Evolutionary conservation across 2,797 vertebrate species (phyloP).

Genomic region (Parambassis ranga): DNA sequence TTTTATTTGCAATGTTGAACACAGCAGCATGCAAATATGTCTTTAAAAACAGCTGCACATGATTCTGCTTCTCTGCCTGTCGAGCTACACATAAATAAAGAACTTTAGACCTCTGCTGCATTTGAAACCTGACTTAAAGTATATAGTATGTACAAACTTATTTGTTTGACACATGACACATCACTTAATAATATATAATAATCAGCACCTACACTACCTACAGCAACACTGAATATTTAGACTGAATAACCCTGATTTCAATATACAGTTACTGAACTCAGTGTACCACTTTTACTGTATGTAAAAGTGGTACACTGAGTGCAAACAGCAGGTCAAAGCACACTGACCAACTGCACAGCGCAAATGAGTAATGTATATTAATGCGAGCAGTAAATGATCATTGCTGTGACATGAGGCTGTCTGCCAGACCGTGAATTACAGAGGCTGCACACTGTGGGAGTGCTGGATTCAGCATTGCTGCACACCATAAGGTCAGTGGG

Average conservation of each 20-base stretch:
- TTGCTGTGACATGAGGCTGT: constrained; percentile 20
- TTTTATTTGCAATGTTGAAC: too few species aligned
- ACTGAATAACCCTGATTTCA: not conserved
- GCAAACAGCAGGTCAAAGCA: not conserved
- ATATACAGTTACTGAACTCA: not conserved
- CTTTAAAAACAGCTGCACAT: too few species aligned
- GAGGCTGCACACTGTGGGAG: constrained; percentile 13
- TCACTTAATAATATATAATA: too few species aligned
- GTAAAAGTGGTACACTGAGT: not conserved
- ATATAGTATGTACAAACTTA: too few species aligned
- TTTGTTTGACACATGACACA: too few species aligned
- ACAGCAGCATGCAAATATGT: too few species aligned
- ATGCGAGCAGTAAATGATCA: constrained; percentile 29
- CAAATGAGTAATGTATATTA: constrained; percentile 24
- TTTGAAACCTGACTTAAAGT: too few species aligned
- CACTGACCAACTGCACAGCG: constrained; percentile 9
- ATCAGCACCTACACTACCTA: too few species aligned
- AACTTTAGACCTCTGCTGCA: too few species aligned
- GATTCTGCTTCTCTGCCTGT: too few species aligned
- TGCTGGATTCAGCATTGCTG: constrained; percentile 1
- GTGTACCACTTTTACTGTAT: not conserved
- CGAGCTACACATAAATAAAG: too few species aligned
- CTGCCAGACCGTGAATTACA: constrained; percentile 34
- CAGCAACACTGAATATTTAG: not conserved
- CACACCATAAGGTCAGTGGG: constrained; percentile 35